Base-by-base conservation (phyloP, 2,888 invertebrate genomes). In the Hanleya hanleyi region DNA sequence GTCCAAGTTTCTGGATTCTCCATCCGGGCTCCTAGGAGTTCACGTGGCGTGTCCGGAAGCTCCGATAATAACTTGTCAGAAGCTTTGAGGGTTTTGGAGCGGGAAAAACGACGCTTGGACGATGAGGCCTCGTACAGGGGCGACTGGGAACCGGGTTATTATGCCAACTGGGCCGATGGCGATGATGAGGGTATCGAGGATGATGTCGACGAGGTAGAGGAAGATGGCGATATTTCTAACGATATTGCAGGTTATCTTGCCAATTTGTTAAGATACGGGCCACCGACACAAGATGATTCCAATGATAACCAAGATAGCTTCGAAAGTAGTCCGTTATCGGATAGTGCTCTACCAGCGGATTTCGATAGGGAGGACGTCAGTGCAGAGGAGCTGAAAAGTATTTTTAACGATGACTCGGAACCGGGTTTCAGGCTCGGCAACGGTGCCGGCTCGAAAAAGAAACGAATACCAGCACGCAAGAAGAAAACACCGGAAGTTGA, bases 181-280 rank as follows among this genome's bases (percentile, higher is more conserved):
- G 77, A 95, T 93, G 84, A 94, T 94, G n/a, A 96, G 96, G 67
- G 38, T 36, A 15, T 41, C 47, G 70, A 70, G 32, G 65, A 70
- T 47, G 70, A 67, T 22, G 66, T 41, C 29, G 70, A 67, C 47
- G 70, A 49, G 12, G 35, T 36, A 18, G 38, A 37, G 36, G 2
- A 57, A 32, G 61, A 57, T 32, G n/a, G 15, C 7, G 61, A 57
- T 26, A 62, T 32, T 35, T 22, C 26, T 61, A 35, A 61, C 22
- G 69, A 69, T 29, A n/a, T 49, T 6, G 69, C 32, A 18, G 47
- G 47, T 18, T 38, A 38, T 6, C 66, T 67, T 12, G 32, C 36
- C 32, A 33, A n/a, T 32, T 47, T 67, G 18, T 18, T 67, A 18
- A 47, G 9, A 6, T 1, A 22, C 12, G 37, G 64, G 15, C 35